phyloP scores from a whole-genome alignment of 1,140 invertebrate genomes.

The Leucophenga varia region DNA sequence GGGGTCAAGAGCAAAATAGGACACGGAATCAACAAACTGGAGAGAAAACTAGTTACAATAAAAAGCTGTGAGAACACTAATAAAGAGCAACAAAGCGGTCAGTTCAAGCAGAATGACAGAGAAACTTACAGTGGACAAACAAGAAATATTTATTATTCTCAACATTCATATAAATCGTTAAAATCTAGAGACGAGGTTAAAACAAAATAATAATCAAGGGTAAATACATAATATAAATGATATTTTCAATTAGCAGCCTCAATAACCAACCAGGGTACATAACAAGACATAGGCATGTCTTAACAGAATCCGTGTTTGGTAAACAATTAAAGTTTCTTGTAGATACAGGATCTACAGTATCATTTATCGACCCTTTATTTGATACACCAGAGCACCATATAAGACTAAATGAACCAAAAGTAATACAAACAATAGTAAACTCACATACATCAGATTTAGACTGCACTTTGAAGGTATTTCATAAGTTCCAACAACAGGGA shows the following conservation, averaged over 20 bases:
- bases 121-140: no score
- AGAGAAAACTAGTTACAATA: background rate
- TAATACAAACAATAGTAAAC: background rate
- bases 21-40: background rate
- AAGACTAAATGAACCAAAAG: background rate
- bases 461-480: no score
- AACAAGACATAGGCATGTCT: background rate
- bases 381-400: background rate
- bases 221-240: conserved; percentile 1
- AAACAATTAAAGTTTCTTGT: no score
- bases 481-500: conserved; percentile 2
- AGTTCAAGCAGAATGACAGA: no score
- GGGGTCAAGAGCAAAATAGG: no score
- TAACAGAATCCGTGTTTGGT: background rate
- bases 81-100: background rate
- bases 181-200: no score
- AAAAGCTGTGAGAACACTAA: background rate
- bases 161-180: no score
- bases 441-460: background rate
- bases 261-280: background rate
- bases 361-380: conserved; percentile 1
- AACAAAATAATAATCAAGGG: no score
- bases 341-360: background rate
- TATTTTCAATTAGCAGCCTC: conserved; percentile 3
- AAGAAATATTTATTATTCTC: no score